phyloP scores from a whole-genome alignment of 2,888 invertebrate genomes.

The Epicampocera succincta region DNA sequence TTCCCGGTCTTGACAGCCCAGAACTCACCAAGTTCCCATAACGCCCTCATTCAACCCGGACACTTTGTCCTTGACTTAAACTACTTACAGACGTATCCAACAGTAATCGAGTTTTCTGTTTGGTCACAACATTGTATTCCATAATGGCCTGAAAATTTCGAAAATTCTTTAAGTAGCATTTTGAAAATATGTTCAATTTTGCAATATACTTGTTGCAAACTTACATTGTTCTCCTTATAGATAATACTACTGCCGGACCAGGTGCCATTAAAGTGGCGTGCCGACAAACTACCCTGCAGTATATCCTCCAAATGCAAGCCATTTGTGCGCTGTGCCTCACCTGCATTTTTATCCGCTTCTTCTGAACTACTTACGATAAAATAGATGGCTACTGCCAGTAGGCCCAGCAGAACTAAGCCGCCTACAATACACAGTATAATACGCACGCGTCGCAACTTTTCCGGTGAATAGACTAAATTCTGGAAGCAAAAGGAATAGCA shows the following conservation, averaged over 20 bases:
- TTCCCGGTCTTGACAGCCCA: no score
- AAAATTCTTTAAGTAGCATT: slow-evolving; percentile 68
- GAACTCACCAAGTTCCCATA: not conserved
- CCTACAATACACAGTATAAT: slow-evolving; percentile 84
- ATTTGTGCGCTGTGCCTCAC: slow-evolving; percentile 74
- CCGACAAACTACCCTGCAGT: slow-evolving; percentile 85
- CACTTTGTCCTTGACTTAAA: not conserved
- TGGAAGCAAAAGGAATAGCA: slow-evolving; percentile 74
- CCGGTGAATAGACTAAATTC: slow-evolving; percentile 84
- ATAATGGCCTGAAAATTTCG: slow-evolving; percentile 74
- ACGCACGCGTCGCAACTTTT: slow-evolving; percentile 83
- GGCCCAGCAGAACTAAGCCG: slow-evolving; percentile 83
- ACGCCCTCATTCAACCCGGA: no score
- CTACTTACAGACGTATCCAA: slow-evolving; percentile 72
- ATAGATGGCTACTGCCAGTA: slow-evolving; percentile 84
- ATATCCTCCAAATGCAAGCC: slow-evolving; percentile 86
- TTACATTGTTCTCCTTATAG: slow-evolving; percentile 83
- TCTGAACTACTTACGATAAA: slow-evolving; percentile 82
- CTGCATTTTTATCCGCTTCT: slow-evolving; percentile 25
- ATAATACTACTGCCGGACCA: slow-evolving; percentile 89
- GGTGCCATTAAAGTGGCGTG: slow-evolving; percentile 89
- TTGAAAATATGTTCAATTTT: slow-evolving; percentile 41
- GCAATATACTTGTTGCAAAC: slow-evolving; percentile 60
- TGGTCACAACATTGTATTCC: slow-evolving; percentile 75
- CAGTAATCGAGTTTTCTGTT: slow-evolving; percentile 71